A percentile compares a stretch with the other conserved stretches of the same genome.
phyloP scores from a whole-genome alignment of 2,113 vertebrate genomes.

The Esox niger region DNA sequence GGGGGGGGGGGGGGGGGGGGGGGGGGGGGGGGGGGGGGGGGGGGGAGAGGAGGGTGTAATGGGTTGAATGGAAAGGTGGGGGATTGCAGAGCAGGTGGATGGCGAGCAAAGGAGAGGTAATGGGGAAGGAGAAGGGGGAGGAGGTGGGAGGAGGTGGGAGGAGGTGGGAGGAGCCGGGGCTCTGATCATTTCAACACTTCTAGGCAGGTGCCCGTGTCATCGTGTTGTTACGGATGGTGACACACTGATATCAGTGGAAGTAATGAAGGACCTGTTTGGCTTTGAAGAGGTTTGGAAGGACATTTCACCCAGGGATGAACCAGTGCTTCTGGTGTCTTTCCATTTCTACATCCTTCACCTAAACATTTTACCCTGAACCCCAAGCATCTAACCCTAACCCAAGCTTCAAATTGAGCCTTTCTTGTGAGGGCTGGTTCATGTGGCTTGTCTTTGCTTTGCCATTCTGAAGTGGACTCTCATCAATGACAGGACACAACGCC shows the following conservation, averaged over 20 bases:
- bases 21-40: slow-evolving; percentile 21
- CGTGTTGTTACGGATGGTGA: too few relatives aligned
- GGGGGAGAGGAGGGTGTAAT: slow-evolving; percentile 35
- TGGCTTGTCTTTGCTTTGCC: not conserved
- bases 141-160: too few relatives aligned
- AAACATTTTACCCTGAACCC: slow-evolving; percentile 13
- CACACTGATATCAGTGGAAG: slow-evolving; percentile 64
- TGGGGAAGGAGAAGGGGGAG: too few relatives aligned
- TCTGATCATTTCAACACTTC: too few relatives aligned
- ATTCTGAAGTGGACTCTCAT: not conserved
- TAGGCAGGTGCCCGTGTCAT: too few relatives aligned
- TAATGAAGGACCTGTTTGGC: not conserved
- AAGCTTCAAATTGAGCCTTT: too few relatives aligned
- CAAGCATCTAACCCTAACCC: not conserved
- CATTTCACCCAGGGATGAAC: slow-evolving; percentile 68
- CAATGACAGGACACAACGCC: not conserved
- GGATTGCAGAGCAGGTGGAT: too few relatives aligned
- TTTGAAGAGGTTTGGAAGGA: slow-evolving; percentile 34
- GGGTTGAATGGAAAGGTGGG: too few relatives aligned
- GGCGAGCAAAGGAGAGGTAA: too few relatives aligned
- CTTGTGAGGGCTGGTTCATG: too few relatives aligned
- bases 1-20: slow-evolving; percentile 25
- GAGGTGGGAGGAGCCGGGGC: too few relatives aligned
- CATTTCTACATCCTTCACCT: slow-evolving; percentile 40
- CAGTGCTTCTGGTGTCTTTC: slow-evolving; percentile 59